These are phyloP conservation scores for Halictus ligatus DNA, from an alignment of 2,888 invertebrate species.

Conservation along the genomic window DNA sequence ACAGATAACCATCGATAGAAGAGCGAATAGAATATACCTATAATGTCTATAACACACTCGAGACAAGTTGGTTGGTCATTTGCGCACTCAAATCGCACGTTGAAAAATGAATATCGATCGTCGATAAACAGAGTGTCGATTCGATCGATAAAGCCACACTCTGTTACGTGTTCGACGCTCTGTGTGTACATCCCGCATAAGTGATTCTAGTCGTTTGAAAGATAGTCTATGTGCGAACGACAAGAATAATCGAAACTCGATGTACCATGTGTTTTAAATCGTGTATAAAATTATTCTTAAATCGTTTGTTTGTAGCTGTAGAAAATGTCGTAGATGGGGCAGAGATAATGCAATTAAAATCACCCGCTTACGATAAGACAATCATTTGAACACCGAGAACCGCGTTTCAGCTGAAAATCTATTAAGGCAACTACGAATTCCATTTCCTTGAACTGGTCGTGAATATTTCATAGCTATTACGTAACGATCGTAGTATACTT, in stretches of 20 bases:
- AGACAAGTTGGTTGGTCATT: neutral
- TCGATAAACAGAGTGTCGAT: constrained; percentile 35
- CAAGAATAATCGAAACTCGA: neutral
- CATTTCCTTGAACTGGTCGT: constrained; percentile 32
- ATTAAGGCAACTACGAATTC: constrained; percentile 11
- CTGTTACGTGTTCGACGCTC: neutral
- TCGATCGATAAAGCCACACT: constrained; percentile 36
- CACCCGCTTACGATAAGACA: neutral
- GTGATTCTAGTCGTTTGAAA: neutral
- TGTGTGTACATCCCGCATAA: neutral
- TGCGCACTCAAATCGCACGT: neutral
- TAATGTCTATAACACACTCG: neutral
- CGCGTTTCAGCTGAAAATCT: constrained; percentile 8
- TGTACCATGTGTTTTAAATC: neutral
- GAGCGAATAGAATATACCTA: neutral
- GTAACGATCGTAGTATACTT: neutral
- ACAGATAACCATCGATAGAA: constrained; percentile 9
- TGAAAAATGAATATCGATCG: constrained; percentile 38
- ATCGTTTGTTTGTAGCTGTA: neutral
- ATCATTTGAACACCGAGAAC: neutral
- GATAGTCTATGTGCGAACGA: neutral
- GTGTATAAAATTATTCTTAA: neutral
- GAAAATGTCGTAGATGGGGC: neutral
- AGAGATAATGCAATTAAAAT: constrained; percentile 29
- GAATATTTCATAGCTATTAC: constrained; percentile 45